phyloP scores from a whole-genome alignment of 1,140 invertebrate species.

The Stenopsyche tienmushanensis region DNA sequence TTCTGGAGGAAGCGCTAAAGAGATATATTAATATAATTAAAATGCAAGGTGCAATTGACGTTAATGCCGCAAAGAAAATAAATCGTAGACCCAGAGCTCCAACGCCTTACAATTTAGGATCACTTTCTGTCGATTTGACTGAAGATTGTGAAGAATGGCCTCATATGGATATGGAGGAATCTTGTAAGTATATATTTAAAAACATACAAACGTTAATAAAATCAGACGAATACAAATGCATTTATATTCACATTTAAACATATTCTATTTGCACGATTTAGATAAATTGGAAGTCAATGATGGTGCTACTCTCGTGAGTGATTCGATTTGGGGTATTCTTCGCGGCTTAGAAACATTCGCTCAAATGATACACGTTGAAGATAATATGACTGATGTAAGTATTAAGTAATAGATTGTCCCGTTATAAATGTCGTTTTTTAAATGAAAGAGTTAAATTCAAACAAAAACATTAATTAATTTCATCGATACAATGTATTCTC shows the following conservation, averaged over 20 bases:
- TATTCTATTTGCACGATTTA: too few species aligned
- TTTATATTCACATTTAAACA: neutral
- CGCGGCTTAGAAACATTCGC: slow-evolving; percentile 78
- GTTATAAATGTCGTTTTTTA: too few species aligned
- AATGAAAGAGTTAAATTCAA: neutral
- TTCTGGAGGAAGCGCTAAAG: slow-evolving; percentile 31
- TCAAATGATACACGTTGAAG: slow-evolving; percentile 63
- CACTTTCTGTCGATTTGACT: slow-evolving; percentile 56
- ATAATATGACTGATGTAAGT: slow-evolving; percentile 28
- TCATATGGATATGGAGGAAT: slow-evolving; percentile 68
- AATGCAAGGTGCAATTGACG: neutral
- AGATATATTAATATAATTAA: slow-evolving; percentile 19
- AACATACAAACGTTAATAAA: neutral
- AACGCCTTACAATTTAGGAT: slow-evolving; percentile 46
- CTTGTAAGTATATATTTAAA: slow-evolving; percentile 60
- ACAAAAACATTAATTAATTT: slow-evolving; percentile 3
- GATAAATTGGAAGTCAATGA: slow-evolving; percentile 48
- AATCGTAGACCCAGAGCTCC: neutral
- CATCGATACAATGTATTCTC: too few species aligned
- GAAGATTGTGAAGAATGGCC: slow-evolving; percentile 61
- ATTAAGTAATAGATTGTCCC: slow-evolving; percentile 12
- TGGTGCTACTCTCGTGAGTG: slow-evolving; percentile 46
- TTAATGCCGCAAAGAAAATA: slow-evolving; percentile 19
- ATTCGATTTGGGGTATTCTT: slow-evolving; percentile 74
- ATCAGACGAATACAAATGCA: neutral